Conservation (phyloP, 2,888 invertebrate species). For the Drosophila neoperkinsi region DNA sequence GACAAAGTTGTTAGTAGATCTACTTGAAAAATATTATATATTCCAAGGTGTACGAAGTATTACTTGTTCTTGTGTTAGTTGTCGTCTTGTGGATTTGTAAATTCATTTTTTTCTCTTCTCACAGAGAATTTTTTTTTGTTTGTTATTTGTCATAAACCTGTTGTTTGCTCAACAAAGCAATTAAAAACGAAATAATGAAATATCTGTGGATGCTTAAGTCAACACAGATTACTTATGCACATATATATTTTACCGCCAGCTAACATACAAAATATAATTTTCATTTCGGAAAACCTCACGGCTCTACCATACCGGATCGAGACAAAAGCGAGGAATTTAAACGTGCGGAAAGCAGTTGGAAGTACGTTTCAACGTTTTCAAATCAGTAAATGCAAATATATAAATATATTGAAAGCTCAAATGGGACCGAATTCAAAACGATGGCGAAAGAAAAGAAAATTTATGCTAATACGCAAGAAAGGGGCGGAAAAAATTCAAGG, state of each 20-base stretch:
- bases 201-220: constrained; percentile 39
- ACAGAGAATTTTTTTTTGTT: background rate
- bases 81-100: background rate
- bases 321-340: constrained; percentile 46
- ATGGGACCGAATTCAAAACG: constrained; percentile 45
- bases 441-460: constrained; percentile 37
- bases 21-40: background rate
- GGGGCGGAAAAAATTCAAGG: constrained; percentile 58
- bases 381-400: constrained; percentile 75
- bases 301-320: constrained; percentile 35
- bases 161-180: constrained; percentile 21
- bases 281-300: background rate
- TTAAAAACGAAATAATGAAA: background rate
- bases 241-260: constrained; percentile 63
- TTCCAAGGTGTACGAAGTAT: background rate
- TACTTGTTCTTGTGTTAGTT: background rate
- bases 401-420: constrained; percentile 74
- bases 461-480: constrained; percentile 51
- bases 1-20: background rate
- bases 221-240: constrained; percentile 45
- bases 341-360: constrained; percentile 68
- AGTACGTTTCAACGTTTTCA: constrained; percentile 66
- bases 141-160: background rate
- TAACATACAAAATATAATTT: constrained; percentile 61
- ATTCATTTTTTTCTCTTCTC: background rate